Base-by-base conservation (phyloP, 1,140 invertebrate species). In the Brevipalpus yothersi region DNA sequence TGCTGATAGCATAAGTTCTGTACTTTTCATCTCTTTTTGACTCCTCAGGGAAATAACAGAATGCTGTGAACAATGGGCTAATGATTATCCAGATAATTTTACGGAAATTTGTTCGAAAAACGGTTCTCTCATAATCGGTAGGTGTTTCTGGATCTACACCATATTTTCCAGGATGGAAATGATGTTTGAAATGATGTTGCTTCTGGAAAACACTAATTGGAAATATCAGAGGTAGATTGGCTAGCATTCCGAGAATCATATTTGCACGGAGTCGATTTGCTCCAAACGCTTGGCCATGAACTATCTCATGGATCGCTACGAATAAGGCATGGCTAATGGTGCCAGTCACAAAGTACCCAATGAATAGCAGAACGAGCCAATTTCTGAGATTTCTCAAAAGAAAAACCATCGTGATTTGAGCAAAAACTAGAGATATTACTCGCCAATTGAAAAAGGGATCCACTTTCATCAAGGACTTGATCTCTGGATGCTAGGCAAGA, bases 241-340 rank as follows among this genome's bases (percentile, higher is more conserved):
- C 91, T 73, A 95, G 85, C 68, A 95, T 86, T 17, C 92, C 93
- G 67, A 98, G 80, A 17, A 86, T 66, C 66, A 80, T 76, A 72
- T 95, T 95, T 15, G 81, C 78, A 70, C 88, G 68, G 11, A 87
- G 86, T 60, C 82, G 74, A 4, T 79, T 75, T 72, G 92, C 84
- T 10, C 94, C 94, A 74, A 96, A 99, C 0, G 90, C 93, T 64
- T 95, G 75, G 75, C 93, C 96, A 70, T 98, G 94, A 0, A 92
- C 79, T 62, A 97, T 92, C 77, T 99, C 94, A 72, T 99, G 94
- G 61, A 95, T 82, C 3, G 89, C 93, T 64, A 98, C 74, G 80
- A 91, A 93, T 41, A 99, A 76, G 0, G 90, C 88, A 74, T 99
- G 94, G 73, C 98, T 99, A 56, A 98, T 84, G n/a, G 93, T 85